Evolutionary conservation across 2,888 invertebrate species (phyloP).

Genomic region (Phortica okadai): DNA sequence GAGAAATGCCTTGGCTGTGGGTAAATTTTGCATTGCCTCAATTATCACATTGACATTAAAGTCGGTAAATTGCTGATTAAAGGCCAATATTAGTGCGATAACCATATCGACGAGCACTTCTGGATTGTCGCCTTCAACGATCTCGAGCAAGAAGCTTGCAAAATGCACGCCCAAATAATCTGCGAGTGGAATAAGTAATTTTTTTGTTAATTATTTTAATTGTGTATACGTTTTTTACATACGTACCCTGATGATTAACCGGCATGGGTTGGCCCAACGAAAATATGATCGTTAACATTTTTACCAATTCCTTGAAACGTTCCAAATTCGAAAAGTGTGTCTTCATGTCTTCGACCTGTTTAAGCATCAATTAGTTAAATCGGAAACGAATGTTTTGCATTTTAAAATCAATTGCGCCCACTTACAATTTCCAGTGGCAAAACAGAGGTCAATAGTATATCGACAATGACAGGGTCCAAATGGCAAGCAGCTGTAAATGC

Average conservation of each 20-base stretch:
- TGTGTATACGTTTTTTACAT: constrained; percentile 1
- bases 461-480: constrained; percentile 87
- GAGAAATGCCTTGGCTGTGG: constrained; percentile 90
- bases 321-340: constrained; percentile 87
- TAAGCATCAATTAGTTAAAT: constrained; percentile 46
- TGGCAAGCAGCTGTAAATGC: constrained; percentile 93
- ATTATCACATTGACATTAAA: constrained; percentile 84
- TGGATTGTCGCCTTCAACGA: constrained; percentile 90
- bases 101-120: constrained; percentile 91
- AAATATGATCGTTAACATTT: constrained; percentile 91
- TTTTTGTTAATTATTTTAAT: neutral
- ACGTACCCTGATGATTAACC: constrained; percentile 89
- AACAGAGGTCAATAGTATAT: constrained; percentile 90
- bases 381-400: constrained; percentile 14
- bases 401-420: constrained; percentile 39
- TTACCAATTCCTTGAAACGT: constrained; percentile 88
- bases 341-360: constrained; percentile 83
- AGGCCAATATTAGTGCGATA: constrained; percentile 89
- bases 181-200: constrained; percentile 74
- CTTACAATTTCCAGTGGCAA: constrained; percentile 93
- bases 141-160: constrained; percentile 86
- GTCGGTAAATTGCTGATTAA: constrained; percentile 90
- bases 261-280: constrained; percentile 94
- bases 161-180: constrained; percentile 92
- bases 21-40: constrained; percentile 82